Evolutionary conservation across 2,797 vertebrate genomes (phyloP), one percentile per base, ranked within the genome.

Genomic region (Bradypodion pumilum): DNA sequence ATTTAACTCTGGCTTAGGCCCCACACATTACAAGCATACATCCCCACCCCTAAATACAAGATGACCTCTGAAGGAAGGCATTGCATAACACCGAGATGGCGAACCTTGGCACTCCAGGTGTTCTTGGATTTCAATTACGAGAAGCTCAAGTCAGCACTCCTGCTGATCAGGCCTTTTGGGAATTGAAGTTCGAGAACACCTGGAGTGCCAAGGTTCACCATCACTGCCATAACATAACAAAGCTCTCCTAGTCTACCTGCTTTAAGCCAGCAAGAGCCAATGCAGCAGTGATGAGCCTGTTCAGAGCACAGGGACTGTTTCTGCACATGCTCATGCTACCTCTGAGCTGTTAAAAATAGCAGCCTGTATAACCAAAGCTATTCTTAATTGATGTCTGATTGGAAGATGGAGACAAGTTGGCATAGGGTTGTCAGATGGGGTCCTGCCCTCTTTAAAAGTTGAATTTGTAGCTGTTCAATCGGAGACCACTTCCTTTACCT

Each of bases 321-420:
- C 69, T 63, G 44, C 27, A 25, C 37, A 66, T 40, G 32, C 23
- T 44, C 15, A 29, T 35, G 19, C 62, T 59, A 72, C n/a, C 29
- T 74, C 56, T 69, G 56, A 25, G 29, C 13, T 75, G 8, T 85
- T 66, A 66, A 85, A 85, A 15, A n/a, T n/a, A 23, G 46, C 52
- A 66, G 70, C n/a, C 23, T 13, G 46, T 66, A 35, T 74, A 40
- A 25, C 49, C 37, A 7, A 44, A 40, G 59, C 40, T 73, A 19
- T 44, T 63, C 29, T 29, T 81, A 65, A 82, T 37, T 68, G 16
- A 35, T 42, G n/a, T 25, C 73, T 69, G 37, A 35, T 59, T 69
- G 49, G 73, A 49, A 69, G 46, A 10, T 10, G 42, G 37, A 66
- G 37, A 46, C 2, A 40, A 29, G 10, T 40, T 46, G 70, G 23